Base-by-base conservation (phyloP, 2,888 invertebrate species). In the Campopleginae sp. region DNA sequence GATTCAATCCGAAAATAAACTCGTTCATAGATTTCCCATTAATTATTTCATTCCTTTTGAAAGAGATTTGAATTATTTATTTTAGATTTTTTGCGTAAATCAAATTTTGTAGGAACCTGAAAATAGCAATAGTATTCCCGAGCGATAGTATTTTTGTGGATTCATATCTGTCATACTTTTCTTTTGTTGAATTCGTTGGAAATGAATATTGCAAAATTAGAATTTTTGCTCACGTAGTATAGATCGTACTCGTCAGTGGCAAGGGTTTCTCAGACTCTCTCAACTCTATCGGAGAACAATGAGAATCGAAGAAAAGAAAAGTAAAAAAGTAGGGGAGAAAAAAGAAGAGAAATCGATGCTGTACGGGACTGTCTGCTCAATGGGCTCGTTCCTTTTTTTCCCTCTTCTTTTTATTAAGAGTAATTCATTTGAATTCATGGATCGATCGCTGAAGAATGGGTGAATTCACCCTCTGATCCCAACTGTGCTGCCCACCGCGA, bases 401-500 rank as follows among this genome's bases (percentile, higher is more conserved):
- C 66, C 66, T 66, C 38, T 54, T 70, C 70, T 70, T 77, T 66
- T 77, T 79, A 72, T 80, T 80, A 72, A 80, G 80, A 80, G 72
- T 80, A 80, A 80, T 72, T 65, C 80, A 80, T 80, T 80, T 72
- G 72, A 72, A 80, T 80, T 80, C 80, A 51, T 80, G 80, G 51
- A 80, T 80, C 71, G 72, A 80, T 80, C 51, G 42, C n/a, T 51
- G 63, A 65, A 63, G 65, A 80, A 80, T 65, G 71, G 72, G n/a
- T 14, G 51, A 80, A 80, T 72, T 72, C 65, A 79, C 70, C 79
- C 79, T 79, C 79, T 63, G 71, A 66, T 76, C 66, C 23, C 19
- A 63, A 71, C 46, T 63, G 58, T 58, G 33, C 46, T 79, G 54
- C 33, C 61, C 61, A 79, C 71, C 61, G n/a, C 61, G 38, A 61